Evolutionary conservation across 2,113 vertebrate species (phyloP).

Genomic region (Podarcis cretensis): DNA sequence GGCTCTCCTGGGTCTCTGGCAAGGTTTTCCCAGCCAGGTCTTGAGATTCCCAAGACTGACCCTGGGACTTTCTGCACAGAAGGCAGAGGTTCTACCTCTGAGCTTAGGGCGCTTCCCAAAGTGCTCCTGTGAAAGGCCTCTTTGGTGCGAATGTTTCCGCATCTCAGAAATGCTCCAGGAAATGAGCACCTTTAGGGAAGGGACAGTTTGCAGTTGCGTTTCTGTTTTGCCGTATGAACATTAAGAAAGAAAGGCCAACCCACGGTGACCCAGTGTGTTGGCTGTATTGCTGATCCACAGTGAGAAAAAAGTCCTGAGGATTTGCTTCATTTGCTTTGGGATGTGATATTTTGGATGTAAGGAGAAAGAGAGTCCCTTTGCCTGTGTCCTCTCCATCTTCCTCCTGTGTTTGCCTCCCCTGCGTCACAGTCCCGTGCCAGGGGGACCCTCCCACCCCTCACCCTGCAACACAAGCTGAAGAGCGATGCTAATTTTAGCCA

Average conservation of each 20-base stretch:
- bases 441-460: fast-evolving
- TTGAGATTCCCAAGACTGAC: too few relatives aligned
- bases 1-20: too few relatives aligned
- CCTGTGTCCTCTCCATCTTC: too few relatives aligned
- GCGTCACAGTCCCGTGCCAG: background rate
- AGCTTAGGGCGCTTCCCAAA: too few relatives aligned
- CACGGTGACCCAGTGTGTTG: background rate
- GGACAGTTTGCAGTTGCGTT: background rate
- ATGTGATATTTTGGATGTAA: background rate
- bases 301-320: background rate
- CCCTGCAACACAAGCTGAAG: conserved; percentile 7
- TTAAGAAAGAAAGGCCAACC: background rate
- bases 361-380: background rate
- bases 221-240: background rate
- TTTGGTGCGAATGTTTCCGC: background rate
- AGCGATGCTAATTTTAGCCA: conserved; percentile 73
- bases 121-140: background rate
- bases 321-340: background rate
- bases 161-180: background rate
- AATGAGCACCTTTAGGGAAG: background rate
- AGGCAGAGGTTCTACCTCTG: too few relatives aligned
- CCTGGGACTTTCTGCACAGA: too few relatives aligned
- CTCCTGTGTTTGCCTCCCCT: background rate
- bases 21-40: too few relatives aligned
- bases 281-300: background rate